Percentiles rank a stretch among this genome's conserved stretches.
Conservation (phyloP, 1,140 invertebrate species). For the Bombus waltoni region DNA sequence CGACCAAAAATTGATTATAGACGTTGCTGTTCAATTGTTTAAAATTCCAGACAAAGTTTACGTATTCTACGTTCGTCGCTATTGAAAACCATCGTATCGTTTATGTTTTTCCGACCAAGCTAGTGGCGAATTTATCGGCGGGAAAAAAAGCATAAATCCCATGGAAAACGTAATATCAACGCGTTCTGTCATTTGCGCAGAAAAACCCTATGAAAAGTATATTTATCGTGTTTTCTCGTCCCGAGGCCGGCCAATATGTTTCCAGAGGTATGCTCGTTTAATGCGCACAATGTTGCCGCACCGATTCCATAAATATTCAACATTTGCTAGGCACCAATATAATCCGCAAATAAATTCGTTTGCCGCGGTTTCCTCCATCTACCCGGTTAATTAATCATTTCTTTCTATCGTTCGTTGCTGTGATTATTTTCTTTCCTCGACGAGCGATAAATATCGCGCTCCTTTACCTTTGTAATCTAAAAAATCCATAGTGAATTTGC, state of each 20-base stretch:
- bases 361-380: background rate
- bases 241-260: background rate
- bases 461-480: no score
- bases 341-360: background rate
- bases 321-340: background rate
- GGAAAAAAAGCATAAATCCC: background rate
- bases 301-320: constrained; percentile 26
- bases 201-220: constrained; percentile 20
- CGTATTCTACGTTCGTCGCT: background rate
- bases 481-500: no score
- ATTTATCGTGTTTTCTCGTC: constrained; percentile 13
- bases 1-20: no score
- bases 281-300: background rate
- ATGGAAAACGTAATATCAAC: background rate
- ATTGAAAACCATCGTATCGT: background rate
- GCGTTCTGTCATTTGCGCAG: constrained; percentile 1
- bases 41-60: no score
- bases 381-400: background rate
- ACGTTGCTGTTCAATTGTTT: no score
- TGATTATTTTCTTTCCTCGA: background rate
- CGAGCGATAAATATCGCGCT: background rate
- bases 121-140: background rate
- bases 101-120: background rate
- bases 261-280: background rate
- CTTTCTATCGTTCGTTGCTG: background rate